Evolutionary conservation across 2,113 vertebrate species (phyloP), one percentile per base, ranked within the genome.

Genomic region (Thomomys bottae): DNA sequence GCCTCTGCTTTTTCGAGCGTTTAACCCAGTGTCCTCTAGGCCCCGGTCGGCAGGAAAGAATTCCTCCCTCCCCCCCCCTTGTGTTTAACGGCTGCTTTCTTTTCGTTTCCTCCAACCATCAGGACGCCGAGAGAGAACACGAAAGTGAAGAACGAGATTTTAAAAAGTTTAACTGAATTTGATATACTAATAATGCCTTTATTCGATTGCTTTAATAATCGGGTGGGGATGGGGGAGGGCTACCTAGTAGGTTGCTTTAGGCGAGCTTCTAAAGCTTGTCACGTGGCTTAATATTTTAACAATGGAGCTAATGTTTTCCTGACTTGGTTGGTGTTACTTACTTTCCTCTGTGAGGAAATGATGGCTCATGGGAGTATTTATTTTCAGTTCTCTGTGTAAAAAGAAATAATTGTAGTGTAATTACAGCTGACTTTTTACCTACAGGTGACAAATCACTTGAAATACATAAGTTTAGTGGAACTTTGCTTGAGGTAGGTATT

Each of bases 401-500:
- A 49, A 57, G 38, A 90, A 78, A 54, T 59, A 38, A 38, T 49
- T 70, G 38, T 64, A 17, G 67, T 45, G 5, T 40, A 28, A 66
- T 34, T 61, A 78, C 73, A 94, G 86, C 49, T 94, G 73, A 94
- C 68, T 67, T 97, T 97, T 92, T 89, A 84, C 94, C 96, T 95
- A 84, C 96, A 96, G 96, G 93, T 94, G 93, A 94, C 91, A 94
- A 92, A 94, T 95, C 81, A 70, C 63, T 94, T 91, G 94, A 96
- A 93, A 95, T 89, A 78, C 45, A 42, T 94, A 95, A 95, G 90
- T 96, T 17, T 96, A 97, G 96, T 96, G 94, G 92, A 91, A 87
- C 93, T 95, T 95, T 92, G 72, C 86, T 88, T 84, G 94, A 96
- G 96, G 96, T 97, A 95, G 96, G 96, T 96, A 95, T 93, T 94